Evolutionary conservation across 2,888 invertebrate genomes (phyloP), one percentile per base, ranked within the genome.

Genomic region (Himalopsyche kuldschensis): DNA sequence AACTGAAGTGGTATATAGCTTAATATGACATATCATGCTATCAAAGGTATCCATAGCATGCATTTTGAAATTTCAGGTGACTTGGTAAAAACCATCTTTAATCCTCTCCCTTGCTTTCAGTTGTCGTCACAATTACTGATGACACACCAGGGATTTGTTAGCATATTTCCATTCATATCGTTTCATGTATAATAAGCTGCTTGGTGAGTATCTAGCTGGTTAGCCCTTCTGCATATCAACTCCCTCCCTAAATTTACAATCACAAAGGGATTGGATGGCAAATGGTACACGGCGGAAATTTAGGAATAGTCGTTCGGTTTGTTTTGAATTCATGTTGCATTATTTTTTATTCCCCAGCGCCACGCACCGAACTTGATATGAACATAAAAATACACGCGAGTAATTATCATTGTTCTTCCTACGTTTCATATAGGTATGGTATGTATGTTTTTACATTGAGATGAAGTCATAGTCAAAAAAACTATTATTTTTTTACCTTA

Each of bases 111-210:
- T 75, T 63, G 75, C 55, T 4, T 77, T 80, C 82, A 76, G 75
- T 78, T 85, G 85, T 85, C 80, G 79, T 83, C 82, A 82, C 83
- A 85, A 85, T 85, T 85, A 85, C 85, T 82, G 85, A 85, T 85
- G 85, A 83, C 80, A 82, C 85, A 63, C 85, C 27, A 24, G 83
- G 85, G 85, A 83, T 77, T 82, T 78, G 80, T 80, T 83, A 80
- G 80, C 83, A 82, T 80, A 82, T 83, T 85, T 78, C 82, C 79
- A 79, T 85, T 80, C 55, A 55, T 15, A 55, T 55, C 20, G 55
- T 55, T 55, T 55, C 55, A 55, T 55, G 55, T 55, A 55, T 55
- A 55, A 55, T 55, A 55, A 55, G 55, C 55, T 55, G 55, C 55
- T 55, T 55, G 55, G n/a, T 55, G n/a, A n/a, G 20, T 55, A 55